These are phyloP conservation scores for Paratrypauchen microcephalus DNA, from an alignment of 2,797 vertebrate species.

Conservation along the genomic window DNA sequence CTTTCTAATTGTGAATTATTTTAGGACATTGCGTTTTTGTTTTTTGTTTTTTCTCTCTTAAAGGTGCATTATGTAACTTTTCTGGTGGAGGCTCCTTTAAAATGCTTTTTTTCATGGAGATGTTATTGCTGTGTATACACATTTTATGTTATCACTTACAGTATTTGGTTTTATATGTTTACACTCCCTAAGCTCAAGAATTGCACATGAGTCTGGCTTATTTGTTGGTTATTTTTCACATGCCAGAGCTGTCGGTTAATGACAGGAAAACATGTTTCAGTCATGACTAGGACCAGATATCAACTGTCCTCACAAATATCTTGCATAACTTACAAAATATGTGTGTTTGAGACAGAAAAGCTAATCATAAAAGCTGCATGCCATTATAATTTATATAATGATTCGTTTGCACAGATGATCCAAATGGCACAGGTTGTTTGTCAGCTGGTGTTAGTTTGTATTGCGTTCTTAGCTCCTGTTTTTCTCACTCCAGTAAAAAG, in stretches of 20 bases:
- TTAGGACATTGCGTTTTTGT: too few relatives aligned
- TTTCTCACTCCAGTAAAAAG: too few relatives aligned
- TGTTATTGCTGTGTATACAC: not conserved
- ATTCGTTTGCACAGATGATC: not conserved
- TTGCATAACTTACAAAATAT: constrained; percentile 1
- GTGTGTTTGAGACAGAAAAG: constrained; percentile 3
- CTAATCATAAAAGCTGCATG: not conserved
- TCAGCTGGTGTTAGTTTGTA: not conserved
- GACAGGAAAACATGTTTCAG: constrained; percentile 15
- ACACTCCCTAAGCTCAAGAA: not conserved
- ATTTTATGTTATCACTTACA: not conserved
- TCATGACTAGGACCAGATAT: constrained; percentile 6
- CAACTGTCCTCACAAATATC: constrained; percentile 8
- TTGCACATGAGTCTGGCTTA: not conserved
- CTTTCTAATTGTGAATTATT: too few relatives aligned
- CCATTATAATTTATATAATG: not conserved
- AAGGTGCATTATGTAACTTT: too few relatives aligned
- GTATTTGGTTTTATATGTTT: not conserved
- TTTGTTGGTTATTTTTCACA: constrained; percentile 20
- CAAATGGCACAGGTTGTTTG: not conserved
- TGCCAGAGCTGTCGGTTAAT: constrained; percentile 27
- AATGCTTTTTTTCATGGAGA: too few relatives aligned
- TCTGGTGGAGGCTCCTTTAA: too few relatives aligned
- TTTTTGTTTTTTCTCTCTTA: too few relatives aligned
- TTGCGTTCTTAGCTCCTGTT: not conserved